Base-by-base conservation (phyloP, 64 coral and sea anemone species). In the Cladopsammia gracilis region DNA sequence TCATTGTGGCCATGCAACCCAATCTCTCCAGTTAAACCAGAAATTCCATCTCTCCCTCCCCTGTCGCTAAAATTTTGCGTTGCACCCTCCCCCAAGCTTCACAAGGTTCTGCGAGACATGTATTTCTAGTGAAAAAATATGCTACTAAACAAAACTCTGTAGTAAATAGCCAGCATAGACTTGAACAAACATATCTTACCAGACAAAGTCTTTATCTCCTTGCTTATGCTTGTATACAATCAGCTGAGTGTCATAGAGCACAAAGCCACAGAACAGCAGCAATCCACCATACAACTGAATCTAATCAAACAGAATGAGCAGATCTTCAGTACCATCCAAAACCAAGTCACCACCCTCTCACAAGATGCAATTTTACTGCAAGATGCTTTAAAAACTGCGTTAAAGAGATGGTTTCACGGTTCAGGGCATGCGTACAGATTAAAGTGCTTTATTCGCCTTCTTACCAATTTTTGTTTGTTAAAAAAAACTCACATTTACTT, bases 191-290 rank as follows among this genome's bases (percentile, higher is more conserved):
- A 12, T 13, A 54, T 45, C 91, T 78, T 90, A 99, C 98, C 98
- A 99, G 25, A 99, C 84, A 94, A 86, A 99, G 58, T 99, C 98
- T 85, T 93, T 94, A 77, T 99, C 98, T 61, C 98, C 98, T 22
- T 60, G 66, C 54, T 86, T 85, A 64, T 87, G 76, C 53, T 99
- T 99, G 83, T 96, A 89, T 3, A 99, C 98, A 75, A 99, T 99
- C 66, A 99, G 91, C 79, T 99, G 98, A 25, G 98, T 99, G 88
- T 99, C 98, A 52, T 96, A 99, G 1, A 96, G 71, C 11, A 99
- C 60, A 89, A 99, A 91, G 44, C 78, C 88, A 91, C 91, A 91
- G 88, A 99, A 99, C 73, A 99, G 51, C 80, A 96, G 64, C 4
- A 99, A 89, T 11, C 98, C 94, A 92, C 95, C 94, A 86, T 99